These are phyloP conservation scores for Scleropages formosus DNA, from an alignment of 2,797 vertebrate species.

Conservation along the genomic window DNA sequence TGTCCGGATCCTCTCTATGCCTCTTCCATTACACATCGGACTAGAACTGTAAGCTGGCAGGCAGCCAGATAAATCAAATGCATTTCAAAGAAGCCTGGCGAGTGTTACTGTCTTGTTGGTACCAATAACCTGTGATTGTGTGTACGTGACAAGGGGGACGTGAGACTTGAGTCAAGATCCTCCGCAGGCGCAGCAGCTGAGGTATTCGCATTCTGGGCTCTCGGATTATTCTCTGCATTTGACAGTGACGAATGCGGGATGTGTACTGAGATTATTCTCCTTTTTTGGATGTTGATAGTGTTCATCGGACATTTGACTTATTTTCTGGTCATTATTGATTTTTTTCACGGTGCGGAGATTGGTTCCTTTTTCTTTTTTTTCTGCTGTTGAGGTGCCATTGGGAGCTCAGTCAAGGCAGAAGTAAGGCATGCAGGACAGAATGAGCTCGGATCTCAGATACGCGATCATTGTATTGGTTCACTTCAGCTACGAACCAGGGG, in stretches of 20 bases:
- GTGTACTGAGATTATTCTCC: not conserved
- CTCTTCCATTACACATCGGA: not conserved
- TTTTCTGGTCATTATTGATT: no score
- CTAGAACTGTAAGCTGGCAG: not conserved
- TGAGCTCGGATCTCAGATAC: no score
- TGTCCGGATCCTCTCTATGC: constrained; percentile 2
- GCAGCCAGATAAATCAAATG: not conserved
- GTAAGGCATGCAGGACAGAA: no score
- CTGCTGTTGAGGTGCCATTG: no score
- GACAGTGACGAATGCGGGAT: not conserved
- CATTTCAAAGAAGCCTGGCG: not conserved
- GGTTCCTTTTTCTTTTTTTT: no score
- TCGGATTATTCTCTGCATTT: constrained; percentile 3
- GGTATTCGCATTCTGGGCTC: not conserved
- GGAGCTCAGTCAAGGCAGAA: no score
- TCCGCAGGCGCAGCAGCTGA: not conserved
- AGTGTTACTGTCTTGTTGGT: not conserved
- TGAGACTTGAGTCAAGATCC: not conserved
- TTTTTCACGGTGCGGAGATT: no score
- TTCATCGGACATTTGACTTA: not conserved
- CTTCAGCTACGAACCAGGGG: no score
- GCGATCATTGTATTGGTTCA: no score
- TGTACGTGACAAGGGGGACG: not conserved
- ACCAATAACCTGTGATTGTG: no score
- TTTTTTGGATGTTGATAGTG: not conserved